Evolutionary conservation across 35 echinoderm and acorn worm genomes (phyloP).

Genomic region (Lytechinus variegatus): DNA sequence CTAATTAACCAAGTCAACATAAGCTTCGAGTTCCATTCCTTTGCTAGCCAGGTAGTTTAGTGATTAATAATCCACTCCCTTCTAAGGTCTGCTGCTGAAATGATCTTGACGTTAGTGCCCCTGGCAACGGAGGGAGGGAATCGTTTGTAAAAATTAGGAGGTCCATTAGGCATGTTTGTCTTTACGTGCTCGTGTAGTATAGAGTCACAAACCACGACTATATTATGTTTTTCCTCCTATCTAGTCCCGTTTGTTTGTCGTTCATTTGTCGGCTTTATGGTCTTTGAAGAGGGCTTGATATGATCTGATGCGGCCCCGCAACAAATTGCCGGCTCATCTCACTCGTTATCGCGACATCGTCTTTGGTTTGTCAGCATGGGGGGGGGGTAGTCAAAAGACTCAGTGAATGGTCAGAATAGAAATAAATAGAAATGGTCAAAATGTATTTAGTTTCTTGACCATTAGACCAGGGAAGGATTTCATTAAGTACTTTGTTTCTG

Average conservation of each 20-base stretch:
- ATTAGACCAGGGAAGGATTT: too few relatives aligned
- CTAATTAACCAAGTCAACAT: slow-evolving; percentile 12
- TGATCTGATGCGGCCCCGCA: not conserved
- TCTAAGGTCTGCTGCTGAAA: not conserved
- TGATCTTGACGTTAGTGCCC: not conserved
- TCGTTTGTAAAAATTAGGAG: slow-evolving; percentile 35
- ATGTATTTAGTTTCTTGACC: not conserved
- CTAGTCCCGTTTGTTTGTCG: not conserved
- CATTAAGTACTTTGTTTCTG: too few relatives aligned
- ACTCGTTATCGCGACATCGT: not conserved
- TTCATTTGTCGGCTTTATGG: not conserved
- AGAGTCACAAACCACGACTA: not conserved
- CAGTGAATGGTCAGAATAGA: not conserved
- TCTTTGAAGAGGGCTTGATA: not conserved
- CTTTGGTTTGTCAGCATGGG: not conserved
- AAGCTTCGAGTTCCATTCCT: not conserved
- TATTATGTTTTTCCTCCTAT: not conserved
- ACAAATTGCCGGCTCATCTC: slow-evolving; percentile 1
- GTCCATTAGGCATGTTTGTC: slow-evolving; percentile 45
- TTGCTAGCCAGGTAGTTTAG: not conserved
- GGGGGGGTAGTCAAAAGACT: not conserved
- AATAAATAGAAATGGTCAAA: not conserved
- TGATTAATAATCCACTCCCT: not conserved
- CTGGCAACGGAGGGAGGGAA: not conserved
- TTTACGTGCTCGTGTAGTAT: slow-evolving; percentile 23